Evolutionary conservation across 2,113 vertebrate genomes (phyloP).

Genomic region (Pogonocichla stellata): DNA sequence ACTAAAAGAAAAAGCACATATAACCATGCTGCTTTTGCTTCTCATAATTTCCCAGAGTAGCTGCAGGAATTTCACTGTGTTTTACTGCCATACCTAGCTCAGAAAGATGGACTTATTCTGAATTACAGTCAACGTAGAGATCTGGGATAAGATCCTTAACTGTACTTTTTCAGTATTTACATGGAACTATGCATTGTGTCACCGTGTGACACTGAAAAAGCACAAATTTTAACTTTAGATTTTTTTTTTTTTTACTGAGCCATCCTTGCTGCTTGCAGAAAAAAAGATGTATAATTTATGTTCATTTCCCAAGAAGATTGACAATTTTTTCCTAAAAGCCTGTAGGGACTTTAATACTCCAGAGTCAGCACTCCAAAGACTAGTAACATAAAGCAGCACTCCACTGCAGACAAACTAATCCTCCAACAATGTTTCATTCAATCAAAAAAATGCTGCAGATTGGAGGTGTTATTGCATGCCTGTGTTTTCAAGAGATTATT

Average conservation of each 20-base stretch:
- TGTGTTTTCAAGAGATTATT: slow-evolving; percentile 39
- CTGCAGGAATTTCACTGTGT: neutral
- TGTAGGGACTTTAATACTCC: neutral
- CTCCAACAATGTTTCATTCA: slow-evolving; percentile 55
- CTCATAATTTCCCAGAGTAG: neutral
- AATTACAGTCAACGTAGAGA: neutral
- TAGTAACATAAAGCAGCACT: slow-evolving; percentile 22
- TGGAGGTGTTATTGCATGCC: slow-evolving; percentile 20
- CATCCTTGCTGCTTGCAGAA: neutral
- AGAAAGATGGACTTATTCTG: neutral
- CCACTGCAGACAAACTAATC: slow-evolving; percentile 56
- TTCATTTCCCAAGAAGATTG: slow-evolving; percentile 20
- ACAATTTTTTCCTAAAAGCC: slow-evolving; percentile 33
- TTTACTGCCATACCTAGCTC: neutral
- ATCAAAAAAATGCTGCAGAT: slow-evolving; percentile 42
- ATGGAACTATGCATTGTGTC: neutral
- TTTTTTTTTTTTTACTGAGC: neutral
- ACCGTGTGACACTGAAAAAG: neutral
- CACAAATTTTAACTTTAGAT: neutral
- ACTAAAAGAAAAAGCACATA: neutral
- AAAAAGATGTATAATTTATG: slow-evolving; percentile 30
- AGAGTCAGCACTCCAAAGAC: slow-evolving; percentile 11
- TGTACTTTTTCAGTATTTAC: neutral
- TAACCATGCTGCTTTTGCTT: neutral
- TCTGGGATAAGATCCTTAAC: neutral